A percentile compares a stretch with the other conserved stretches of the same genome.
These are phyloP conservation scores for Periophthalmodon schlosseri DNA, from an alignment of 2,113 vertebrate genomes.

Conservation along the genomic window DNA sequence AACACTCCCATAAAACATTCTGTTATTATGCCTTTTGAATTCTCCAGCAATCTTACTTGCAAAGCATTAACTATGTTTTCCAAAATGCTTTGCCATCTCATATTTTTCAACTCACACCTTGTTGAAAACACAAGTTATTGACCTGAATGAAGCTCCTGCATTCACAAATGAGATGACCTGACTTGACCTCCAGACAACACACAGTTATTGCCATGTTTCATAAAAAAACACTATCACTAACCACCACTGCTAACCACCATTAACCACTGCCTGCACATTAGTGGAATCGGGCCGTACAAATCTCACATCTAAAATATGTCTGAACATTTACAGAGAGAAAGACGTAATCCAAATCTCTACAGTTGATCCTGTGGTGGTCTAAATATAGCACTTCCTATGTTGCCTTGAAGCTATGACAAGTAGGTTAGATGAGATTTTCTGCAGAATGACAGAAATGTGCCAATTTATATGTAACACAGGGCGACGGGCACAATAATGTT, in stretches of 20 bases:
- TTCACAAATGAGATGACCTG: conserved; percentile 14
- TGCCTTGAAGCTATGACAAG: conserved; percentile 2
- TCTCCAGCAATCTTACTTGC: neutral
- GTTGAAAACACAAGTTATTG: neutral
- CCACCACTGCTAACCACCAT: neutral
- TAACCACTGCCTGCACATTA: neutral
- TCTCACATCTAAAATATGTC: neutral
- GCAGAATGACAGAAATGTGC: neutral
- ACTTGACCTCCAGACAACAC: neutral
- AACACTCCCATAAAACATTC: neutral
- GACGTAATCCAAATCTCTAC: conserved; percentile 12
- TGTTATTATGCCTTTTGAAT: neutral
- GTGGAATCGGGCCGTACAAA: neutral
- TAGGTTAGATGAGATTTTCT: conserved; percentile 1
- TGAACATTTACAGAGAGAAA: conserved; percentile 1
- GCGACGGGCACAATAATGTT: neutral
- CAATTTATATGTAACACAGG: conserved; percentile 1
- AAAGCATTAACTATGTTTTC: neutral
- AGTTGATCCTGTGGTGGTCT: neutral
- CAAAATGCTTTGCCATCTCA: neutral
- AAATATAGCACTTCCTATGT: conserved; percentile 3
- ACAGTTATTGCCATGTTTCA: neutral
- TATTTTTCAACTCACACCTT: neutral
- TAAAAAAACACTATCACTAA: too few species aligned
- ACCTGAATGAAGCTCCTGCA: neutral